Conservation (phyloP, 2,888 invertebrate genomes). For the Cheilosia vulpina region DNA sequence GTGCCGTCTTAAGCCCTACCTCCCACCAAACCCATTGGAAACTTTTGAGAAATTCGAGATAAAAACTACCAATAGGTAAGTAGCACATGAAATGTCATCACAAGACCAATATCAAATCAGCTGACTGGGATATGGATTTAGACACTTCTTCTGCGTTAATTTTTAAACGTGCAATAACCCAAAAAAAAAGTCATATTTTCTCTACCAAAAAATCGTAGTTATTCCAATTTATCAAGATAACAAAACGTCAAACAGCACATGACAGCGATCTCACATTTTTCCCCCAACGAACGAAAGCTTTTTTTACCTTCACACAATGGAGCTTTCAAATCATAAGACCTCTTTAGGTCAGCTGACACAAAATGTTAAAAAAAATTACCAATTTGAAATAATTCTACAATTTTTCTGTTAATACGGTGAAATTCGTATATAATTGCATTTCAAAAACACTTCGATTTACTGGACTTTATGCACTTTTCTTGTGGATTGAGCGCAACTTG, state of each 20-base stretch:
- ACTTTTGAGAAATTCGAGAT: constrained; percentile 29
- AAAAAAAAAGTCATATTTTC: not conserved
- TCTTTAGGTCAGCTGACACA: constrained; percentile 71
- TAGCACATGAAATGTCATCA: constrained; percentile 48
- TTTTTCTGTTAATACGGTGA: not conserved
- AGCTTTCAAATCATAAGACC: constrained; percentile 74
- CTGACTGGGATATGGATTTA: constrained; percentile 19
- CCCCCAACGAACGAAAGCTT: constrained; percentile 45
- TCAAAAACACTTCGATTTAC: not conserved
- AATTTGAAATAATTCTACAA: constrained; percentile 8
- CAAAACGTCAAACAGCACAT: constrained; percentile 60
- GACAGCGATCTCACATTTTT: constrained; percentile 44
- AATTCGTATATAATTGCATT: not conserved
- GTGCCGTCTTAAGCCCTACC: constrained; percentile 1
- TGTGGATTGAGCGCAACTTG: constrained; percentile 3
- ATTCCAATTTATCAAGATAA: constrained; percentile 25
- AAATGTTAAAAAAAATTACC: constrained; percentile 27
- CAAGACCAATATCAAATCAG: constrained; percentile 55
- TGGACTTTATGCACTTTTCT: not conserved
- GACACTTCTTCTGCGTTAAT: not conserved
- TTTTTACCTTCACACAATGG: constrained; percentile 33
- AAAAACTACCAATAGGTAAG: constrained; percentile 26
- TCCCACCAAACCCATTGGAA: constrained; percentile 17
- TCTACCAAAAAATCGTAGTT: not conserved
- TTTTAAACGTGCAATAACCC: not conserved